These are phyloP conservation scores for Phycodurus eques DNA, from an alignment of 2,113 vertebrate species.

Conservation along the genomic window DNA sequence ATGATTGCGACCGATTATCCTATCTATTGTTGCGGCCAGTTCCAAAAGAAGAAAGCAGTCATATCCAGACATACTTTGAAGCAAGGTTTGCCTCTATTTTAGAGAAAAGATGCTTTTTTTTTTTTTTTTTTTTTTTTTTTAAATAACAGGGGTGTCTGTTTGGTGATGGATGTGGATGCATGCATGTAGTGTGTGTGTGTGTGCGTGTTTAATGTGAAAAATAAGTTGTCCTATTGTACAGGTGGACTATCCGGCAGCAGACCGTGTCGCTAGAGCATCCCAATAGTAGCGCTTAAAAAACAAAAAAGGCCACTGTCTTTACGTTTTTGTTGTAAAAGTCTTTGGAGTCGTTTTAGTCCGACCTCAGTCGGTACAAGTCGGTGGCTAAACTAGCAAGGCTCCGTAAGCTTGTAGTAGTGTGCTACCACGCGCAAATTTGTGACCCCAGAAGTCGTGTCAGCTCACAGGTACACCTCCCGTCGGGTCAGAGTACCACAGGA, in stretches of 20 bases:
- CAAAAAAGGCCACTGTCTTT: slow-evolving; percentile 44
- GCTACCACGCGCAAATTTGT: not conserved
- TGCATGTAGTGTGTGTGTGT: slow-evolving; percentile 79
- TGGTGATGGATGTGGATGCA: slow-evolving; percentile 73
- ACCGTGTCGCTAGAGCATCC: slow-evolving; percentile 71
- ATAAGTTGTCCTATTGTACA: slow-evolving; percentile 89
- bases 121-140: not conserved
- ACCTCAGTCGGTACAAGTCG: slow-evolving; percentile 23
- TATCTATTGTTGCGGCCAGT: slow-evolving; percentile 21
- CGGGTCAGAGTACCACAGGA: slow-evolving; percentile 94
- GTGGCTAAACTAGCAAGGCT: slow-evolving; percentile 35
- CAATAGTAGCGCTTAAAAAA: not conserved
- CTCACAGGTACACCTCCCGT: slow-evolving; percentile 98
- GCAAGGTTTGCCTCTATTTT: slow-evolving; percentile 37
- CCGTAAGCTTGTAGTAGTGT: slow-evolving; percentile 16
- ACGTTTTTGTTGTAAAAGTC: slow-evolving; percentile 55
- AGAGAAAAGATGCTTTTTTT: not conserved
- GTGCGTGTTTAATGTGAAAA: slow-evolving; percentile 54
- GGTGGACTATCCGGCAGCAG: slow-evolving; percentile 83
- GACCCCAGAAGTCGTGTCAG: slow-evolving; percentile 18
- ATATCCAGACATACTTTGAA: slow-evolving; percentile 38
- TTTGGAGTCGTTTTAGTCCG: slow-evolving; percentile 59
- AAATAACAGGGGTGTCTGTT: not conserved
- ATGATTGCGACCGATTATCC: slow-evolving; percentile 17
- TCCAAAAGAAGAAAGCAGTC: slow-evolving; percentile 7